Evolutionary conservation across 2,797 vertebrate genomes (phyloP).

Genomic region (Onychomys arenicola): DNA sequence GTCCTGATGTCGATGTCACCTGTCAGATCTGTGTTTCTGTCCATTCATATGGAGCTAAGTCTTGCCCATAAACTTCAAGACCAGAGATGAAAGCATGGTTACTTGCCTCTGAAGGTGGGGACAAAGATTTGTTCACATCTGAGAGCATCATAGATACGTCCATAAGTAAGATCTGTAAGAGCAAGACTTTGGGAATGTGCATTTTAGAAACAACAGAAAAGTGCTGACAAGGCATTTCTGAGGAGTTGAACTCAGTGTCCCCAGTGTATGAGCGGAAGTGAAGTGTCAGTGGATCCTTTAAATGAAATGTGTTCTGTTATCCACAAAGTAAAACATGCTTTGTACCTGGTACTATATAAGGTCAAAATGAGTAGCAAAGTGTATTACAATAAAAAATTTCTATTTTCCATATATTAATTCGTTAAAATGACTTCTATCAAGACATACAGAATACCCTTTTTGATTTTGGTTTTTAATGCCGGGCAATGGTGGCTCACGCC

Average conservation of each 20-base stretch:
- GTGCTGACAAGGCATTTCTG: neutral
- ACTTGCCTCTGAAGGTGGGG: slow-evolving; percentile 29
- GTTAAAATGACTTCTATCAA: slow-evolving; percentile 66
- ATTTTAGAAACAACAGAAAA: slow-evolving; percentile 32
- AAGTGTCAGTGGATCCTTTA: slow-evolving; percentile 57
- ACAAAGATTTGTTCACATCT: slow-evolving; percentile 21
- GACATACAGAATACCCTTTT: neutral
- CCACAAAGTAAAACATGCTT: slow-evolving; percentile 72
- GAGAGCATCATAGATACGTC: neutral
- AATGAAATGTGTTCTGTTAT: slow-evolving; percentile 60
- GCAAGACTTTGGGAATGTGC: slow-evolving; percentile 36
- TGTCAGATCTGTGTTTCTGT: slow-evolving; percentile 82
- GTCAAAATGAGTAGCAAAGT: slow-evolving; percentile 54
- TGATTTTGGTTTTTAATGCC: neutral
- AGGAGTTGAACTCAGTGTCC: slow-evolving; percentile 25
- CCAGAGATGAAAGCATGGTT: slow-evolving; percentile 30
- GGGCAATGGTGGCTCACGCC: neutral
- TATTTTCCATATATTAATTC: slow-evolving; percentile 64
- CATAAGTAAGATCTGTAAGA: slow-evolving; percentile 37
- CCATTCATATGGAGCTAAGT: slow-evolving; percentile 84
- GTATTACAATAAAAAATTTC: slow-evolving; percentile 58
- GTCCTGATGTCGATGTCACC: slow-evolving; percentile 81
- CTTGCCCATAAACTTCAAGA: slow-evolving; percentile 81
- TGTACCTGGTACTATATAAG: slow-evolving; percentile 54
- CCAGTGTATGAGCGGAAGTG: slow-evolving; percentile 34